Evolutionary conservation across 2,113 vertebrate genomes (phyloP).

Genomic region (Fulmarus glacialis): DNA sequence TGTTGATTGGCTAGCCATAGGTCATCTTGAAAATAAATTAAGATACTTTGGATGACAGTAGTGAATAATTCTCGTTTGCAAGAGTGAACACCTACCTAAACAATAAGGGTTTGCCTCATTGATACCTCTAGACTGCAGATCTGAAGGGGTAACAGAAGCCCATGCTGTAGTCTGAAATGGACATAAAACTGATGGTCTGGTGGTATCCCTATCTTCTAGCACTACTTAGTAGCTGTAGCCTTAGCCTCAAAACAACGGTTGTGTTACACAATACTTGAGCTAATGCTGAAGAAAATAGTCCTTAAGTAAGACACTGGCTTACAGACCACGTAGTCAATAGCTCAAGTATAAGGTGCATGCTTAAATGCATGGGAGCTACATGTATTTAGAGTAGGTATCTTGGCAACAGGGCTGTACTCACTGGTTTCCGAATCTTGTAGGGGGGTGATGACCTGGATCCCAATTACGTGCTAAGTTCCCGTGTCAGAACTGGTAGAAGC

Average conservation of each 20-base stretch:
- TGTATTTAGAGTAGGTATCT: neutral
- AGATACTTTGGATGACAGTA: neutral
- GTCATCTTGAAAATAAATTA: neutral
- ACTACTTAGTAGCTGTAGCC: neutral
- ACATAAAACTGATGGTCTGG: neutral
- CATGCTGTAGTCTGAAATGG: neutral
- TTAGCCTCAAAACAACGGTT: neutral
- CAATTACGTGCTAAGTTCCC: constrained; percentile 93
- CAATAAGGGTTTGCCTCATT: neutral
- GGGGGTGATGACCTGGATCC: constrained; percentile 95
- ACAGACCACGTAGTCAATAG: neutral
- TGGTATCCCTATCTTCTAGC: neutral
- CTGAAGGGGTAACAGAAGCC: neutral
- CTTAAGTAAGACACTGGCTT: neutral
- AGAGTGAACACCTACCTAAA: neutral
- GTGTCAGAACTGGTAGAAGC: constrained; percentile 96
- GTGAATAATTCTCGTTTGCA: neutral
- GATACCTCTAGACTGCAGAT: neutral
- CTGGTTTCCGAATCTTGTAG: constrained; percentile 61
- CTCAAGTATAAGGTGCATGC: neutral
- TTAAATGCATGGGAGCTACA: neutral
- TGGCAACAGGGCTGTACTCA: neutral
- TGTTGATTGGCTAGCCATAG: neutral
- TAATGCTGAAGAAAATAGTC: neutral
- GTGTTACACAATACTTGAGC: neutral